phyloP scores from a whole-genome alignment of 2,797 vertebrate genomes.

The Sarcophilus harrisii region DNA sequence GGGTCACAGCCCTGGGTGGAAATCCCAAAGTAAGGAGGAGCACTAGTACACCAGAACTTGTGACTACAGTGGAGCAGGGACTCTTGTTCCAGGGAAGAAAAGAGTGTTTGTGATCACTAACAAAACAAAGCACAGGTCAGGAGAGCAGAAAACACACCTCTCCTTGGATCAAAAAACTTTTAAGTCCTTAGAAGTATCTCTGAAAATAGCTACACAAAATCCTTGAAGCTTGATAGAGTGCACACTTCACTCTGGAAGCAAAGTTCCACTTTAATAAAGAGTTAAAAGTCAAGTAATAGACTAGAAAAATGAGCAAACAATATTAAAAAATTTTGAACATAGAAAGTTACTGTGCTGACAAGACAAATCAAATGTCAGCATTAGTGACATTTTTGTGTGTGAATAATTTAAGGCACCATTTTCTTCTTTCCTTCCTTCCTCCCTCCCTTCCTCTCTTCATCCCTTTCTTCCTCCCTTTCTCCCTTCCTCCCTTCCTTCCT shows the following conservation, averaged over 20 bases:
- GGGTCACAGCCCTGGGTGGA: not conserved
- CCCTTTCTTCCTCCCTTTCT: too few species aligned
- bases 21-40: not conserved
- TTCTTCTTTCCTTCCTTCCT: slow-evolving; percentile 74
- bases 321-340: not conserved
- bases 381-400: slow-evolving; percentile 60
- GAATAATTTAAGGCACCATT: slow-evolving; percentile 75
- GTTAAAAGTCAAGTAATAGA: not conserved
- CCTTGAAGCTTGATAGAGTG: not conserved
- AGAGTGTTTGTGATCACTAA: too few species aligned
- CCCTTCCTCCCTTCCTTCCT: too few species aligned
- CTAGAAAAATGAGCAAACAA: not conserved
- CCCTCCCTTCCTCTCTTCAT: too few species aligned
- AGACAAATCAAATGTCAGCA: slow-evolving; percentile 67
- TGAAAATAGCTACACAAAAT: not conserved
- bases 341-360: not conserved
- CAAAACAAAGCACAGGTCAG: not conserved
- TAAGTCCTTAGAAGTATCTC: not conserved
- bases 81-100: too few species aligned
- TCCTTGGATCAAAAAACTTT: not conserved
- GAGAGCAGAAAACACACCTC: not conserved
- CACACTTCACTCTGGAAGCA: not conserved
- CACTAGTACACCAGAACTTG: not conserved
- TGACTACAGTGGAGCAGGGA: not conserved
- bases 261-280: not conserved